A percentile compares a stretch with the other conserved stretches of the same genome.
Conservation (phyloP, 2,797 vertebrate species). For the Sebastes steindachneri region DNA sequence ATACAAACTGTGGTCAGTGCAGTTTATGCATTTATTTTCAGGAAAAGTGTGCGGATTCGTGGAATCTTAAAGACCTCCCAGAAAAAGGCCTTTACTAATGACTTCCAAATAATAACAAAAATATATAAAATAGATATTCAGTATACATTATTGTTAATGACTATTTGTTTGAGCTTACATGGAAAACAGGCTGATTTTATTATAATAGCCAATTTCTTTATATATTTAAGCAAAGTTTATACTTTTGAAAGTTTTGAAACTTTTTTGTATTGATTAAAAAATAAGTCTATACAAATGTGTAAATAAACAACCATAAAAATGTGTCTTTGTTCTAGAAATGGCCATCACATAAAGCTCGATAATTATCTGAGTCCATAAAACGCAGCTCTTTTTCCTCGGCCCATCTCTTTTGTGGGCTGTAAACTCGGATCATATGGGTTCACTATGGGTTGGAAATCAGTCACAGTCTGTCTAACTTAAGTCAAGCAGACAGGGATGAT, state of each 20-base stretch:
- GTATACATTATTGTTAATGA: not conserved
- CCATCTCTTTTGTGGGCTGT: slow-evolving; percentile 44
- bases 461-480: slow-evolving; percentile 68
- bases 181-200: not conserved
- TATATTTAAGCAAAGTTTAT: not conserved
- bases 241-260: not conserved
- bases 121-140: not conserved
- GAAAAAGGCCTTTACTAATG: not conserved
- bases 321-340: not conserved
- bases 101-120: not conserved
- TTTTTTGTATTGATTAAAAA: not conserved
- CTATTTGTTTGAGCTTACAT: not conserved
- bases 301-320: not conserved
- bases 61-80: slow-evolving; percentile 20
- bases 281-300: not conserved
- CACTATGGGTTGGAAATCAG: slow-evolving; percentile 68
- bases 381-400: slow-evolving; percentile 14
- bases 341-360: not conserved
- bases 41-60: not conserved
- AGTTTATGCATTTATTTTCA: slow-evolving; percentile 24
- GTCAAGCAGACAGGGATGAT: slow-evolving; percentile 66
- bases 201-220: not conserved
- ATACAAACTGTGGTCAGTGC: slow-evolving; percentile 22
- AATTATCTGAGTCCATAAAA: slow-evolving; percentile 33
- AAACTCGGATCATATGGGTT: slow-evolving; percentile 63